Percentiles rank a stretch among this genome's conserved stretches.
These are phyloP conservation scores for Cottus gobio DNA, from an alignment of 2,113 vertebrate genomes.

Conservation along the genomic window DNA sequence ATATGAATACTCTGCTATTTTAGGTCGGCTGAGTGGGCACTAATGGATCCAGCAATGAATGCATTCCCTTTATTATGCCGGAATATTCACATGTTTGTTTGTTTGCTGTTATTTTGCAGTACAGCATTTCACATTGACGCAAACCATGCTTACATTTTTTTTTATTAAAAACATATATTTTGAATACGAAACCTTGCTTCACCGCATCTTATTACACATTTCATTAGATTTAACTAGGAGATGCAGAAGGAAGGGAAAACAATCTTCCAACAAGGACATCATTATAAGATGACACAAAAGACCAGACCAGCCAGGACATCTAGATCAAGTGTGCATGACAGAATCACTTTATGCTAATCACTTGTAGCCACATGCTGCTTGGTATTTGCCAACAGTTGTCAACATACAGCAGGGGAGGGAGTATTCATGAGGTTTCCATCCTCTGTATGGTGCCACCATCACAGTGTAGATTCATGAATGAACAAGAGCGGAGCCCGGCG, in stretches of 20 bases:
- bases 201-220: background rate
- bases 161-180: conserved; percentile 30
- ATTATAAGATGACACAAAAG: background rate
- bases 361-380: conserved; percentile 26
- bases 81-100: conserved; percentile 15
- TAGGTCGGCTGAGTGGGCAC: conserved; percentile 8
- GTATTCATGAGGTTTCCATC: conserved; percentile 22
- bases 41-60: conserved; percentile 15
- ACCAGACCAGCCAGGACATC: background rate
- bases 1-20: conserved; percentile 12
- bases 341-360: conserved; percentile 34
- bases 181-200: background rate
- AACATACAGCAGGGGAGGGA: conserved; percentile 11
- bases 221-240: background rate
- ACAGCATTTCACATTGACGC: background rate
- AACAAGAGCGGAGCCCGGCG: conserved; percentile 1
- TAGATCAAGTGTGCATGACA: background rate
- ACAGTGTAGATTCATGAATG: conserved; percentile 29
- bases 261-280: background rate
- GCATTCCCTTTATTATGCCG: conserved; percentile 1
- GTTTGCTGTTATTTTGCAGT: background rate
- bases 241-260: background rate
- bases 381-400: conserved; percentile 43
- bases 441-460: conserved; percentile 28
- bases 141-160: background rate